These are phyloP conservation scores for Ochotona princeps DNA, from an alignment of 2,113 vertebrate species.

Conservation along the genomic window DNA sequence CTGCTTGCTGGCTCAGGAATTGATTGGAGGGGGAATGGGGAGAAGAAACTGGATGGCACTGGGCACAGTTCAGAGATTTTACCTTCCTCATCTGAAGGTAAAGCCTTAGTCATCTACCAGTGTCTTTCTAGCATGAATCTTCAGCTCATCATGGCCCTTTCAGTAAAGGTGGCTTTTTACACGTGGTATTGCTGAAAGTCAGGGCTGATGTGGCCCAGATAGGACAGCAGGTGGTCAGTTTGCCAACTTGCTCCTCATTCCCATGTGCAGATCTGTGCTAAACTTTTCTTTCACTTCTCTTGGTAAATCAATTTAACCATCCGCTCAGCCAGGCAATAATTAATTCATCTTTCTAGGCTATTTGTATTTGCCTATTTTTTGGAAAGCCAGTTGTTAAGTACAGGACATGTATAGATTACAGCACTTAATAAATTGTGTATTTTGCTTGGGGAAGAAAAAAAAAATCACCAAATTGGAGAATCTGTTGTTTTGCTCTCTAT, in stretches of 20 bases:
- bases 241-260: not conserved
- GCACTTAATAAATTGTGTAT: not conserved
- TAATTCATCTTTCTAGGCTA: not conserved
- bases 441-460: conserved; percentile 46
- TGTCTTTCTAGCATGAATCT: not conserved
- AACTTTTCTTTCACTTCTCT: not conserved
- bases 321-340: not conserved
- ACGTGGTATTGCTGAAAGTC: not conserved
- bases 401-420: not conserved
- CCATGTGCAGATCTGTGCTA: not conserved
- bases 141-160: not conserved
- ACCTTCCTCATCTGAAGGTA: not conserved
- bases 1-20: not conserved
- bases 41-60: not conserved
- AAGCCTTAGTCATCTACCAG: conserved; percentile 23
- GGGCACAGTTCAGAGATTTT: conserved; percentile 10
- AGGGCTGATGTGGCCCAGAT: not conserved
- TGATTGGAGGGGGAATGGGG: not conserved
- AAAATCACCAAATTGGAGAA: not conserved
- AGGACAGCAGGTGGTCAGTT: not conserved
- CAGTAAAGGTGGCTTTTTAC: conserved; percentile 11
- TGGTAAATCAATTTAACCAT: not conserved
- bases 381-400: not conserved
- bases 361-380: not conserved
- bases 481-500: not conserved